These are phyloP conservation scores for Ostrea edulis DNA, from an alignment of 1,140 invertebrate genomes.

Conservation along the genomic window DNA sequence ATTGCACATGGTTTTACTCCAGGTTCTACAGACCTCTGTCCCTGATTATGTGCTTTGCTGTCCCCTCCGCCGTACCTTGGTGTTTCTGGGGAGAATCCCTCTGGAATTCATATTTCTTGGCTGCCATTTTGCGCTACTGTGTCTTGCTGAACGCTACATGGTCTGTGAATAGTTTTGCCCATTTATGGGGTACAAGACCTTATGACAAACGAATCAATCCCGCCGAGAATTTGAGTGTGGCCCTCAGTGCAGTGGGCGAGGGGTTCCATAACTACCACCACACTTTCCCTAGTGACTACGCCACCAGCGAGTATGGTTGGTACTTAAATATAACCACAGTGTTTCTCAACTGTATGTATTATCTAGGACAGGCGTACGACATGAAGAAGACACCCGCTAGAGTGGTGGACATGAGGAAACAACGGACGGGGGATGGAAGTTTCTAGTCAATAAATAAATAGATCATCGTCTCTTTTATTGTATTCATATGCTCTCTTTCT, in stretches of 20 bases:
- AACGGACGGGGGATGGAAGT: conserved; percentile 50
- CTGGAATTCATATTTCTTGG: conserved; percentile 89
- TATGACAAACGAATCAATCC: conserved; percentile 90
- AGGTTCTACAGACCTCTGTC: conserved; percentile 91
- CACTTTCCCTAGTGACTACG: conserved; percentile 93
- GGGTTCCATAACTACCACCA: conserved; percentile 98
- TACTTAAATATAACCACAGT: conserved; percentile 89
- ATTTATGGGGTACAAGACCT: conserved; percentile 93
- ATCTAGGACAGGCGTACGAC: conserved; percentile 92
- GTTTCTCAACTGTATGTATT: conserved; percentile 89
- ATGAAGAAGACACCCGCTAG: conserved; percentile 85
- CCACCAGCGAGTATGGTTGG: conserved; percentile 87
- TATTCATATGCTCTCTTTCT: too few species aligned
- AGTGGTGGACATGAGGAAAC: conserved; percentile 41
- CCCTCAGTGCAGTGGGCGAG: conserved; percentile 82
- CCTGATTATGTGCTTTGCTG: conserved; percentile 89
- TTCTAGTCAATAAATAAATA: neutral
- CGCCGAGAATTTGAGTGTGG: conserved; percentile 80
- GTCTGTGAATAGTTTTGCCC: conserved; percentile 97
- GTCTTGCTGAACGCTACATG: conserved; percentile 95
- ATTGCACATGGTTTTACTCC: neutral
- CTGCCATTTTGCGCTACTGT: conserved; percentile 91
- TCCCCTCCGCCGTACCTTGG: conserved; percentile 91
- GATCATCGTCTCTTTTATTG: too few species aligned
- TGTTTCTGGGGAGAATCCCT: conserved; percentile 91